phyloP scores from a whole-genome alignment of 2,888 invertebrate genomes.

The Xestobium rufovillosum region DNA sequence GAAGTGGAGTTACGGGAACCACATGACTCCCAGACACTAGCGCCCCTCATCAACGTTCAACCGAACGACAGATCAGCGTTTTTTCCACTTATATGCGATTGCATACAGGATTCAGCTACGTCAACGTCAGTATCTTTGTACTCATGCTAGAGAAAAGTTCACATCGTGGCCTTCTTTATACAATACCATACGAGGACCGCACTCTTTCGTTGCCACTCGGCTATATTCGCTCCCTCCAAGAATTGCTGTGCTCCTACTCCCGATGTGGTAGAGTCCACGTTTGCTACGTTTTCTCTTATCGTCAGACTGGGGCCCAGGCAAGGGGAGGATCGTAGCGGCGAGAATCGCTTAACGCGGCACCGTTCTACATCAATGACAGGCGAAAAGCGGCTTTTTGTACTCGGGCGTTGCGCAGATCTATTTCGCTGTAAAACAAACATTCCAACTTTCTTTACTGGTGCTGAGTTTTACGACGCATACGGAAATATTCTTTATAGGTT shows the following conservation, averaged over 20 bases:
- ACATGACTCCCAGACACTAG: conserved; percentile 33
- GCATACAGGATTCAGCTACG: too few species aligned
- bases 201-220: conserved; percentile 20
- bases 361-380: conserved; percentile 21
- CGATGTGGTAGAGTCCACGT: conserved; percentile 4
- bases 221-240: conserved; percentile 6
- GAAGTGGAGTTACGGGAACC: conserved; percentile 29
- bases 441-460: conserved; percentile 34
- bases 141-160: conserved; percentile 39
- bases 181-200: conserved; percentile 20
- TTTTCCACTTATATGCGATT: conserved; percentile 25
- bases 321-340: conserved; percentile 32
- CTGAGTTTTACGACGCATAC: conserved; percentile 7
- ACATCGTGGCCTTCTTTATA: conserved; percentile 41
- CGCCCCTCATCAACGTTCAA: conserved; percentile 32
- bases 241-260: background rate
- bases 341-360: conserved; percentile 24
- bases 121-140: conserved; percentile 35
- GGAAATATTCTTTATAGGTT: background rate
- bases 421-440: conserved; percentile 35
- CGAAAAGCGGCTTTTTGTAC: conserved; percentile 29
- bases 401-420: conserved; percentile 34
- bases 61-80: conserved; percentile 28
- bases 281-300: conserved; percentile 36
- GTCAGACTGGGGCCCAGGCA: conserved; percentile 37